A percentile compares a stretch with the other conserved stretches of the same genome.
phyloP scores from a whole-genome alignment of 1,140 invertebrate genomes.

The Leptoteleia sp. region DNA sequence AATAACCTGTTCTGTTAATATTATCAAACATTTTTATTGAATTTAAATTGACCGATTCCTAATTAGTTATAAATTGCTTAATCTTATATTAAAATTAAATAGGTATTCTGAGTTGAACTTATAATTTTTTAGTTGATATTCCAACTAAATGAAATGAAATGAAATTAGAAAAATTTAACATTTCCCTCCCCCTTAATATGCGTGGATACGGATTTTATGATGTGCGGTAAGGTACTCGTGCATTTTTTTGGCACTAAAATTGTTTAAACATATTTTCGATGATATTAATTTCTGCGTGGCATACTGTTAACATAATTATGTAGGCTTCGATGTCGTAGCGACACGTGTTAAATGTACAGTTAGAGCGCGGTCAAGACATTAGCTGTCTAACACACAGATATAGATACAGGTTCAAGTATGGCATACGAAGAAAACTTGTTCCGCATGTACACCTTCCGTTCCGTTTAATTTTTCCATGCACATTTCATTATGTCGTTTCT shows the following conservation, averaged over 20 bases:
- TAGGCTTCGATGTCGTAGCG: slow-evolving; percentile 38
- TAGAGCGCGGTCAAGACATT: slow-evolving; percentile 58
- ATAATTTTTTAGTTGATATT: too few relatives aligned
- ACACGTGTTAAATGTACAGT: slow-evolving; percentile 72
- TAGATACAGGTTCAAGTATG: slow-evolving; percentile 40
- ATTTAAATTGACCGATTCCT: too few relatives aligned
- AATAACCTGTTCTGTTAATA: too few relatives aligned
- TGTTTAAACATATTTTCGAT: background rate
- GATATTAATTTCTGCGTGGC: slow-evolving; percentile 2
- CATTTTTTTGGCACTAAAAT: background rate
- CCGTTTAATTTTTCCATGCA: slow-evolving; percentile 40
- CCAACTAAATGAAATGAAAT: too few relatives aligned
- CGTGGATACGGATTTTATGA: too few relatives aligned
- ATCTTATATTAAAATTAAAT: too few relatives aligned
- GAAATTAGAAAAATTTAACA: too few relatives aligned
- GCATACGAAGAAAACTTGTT: slow-evolving; percentile 41
- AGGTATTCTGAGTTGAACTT: too few relatives aligned
- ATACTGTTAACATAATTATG: slow-evolving; percentile 30
- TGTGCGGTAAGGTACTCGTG: too few relatives aligned
- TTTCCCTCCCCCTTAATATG: too few relatives aligned
- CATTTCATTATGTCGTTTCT: slow-evolving; percentile 15
- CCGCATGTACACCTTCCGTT: slow-evolving; percentile 51
- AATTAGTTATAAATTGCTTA: too few relatives aligned
- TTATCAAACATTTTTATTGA: too few relatives aligned
- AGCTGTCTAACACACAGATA: slow-evolving; percentile 40